phyloP scores from a whole-genome alignment of 2,888 invertebrate genomes.

The Osedax fenrisi region DNA sequence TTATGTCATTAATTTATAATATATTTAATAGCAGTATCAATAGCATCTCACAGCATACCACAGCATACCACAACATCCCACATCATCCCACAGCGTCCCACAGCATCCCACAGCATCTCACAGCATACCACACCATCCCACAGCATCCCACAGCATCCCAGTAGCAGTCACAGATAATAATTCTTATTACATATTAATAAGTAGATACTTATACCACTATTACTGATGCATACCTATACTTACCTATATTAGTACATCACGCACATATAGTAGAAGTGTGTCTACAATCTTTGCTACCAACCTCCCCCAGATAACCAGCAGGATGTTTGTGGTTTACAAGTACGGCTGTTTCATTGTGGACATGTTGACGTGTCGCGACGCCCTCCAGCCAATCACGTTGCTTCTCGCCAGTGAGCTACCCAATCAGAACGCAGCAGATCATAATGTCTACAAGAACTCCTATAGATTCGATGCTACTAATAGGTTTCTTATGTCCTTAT shows the following conservation, averaged over 20 bases:
- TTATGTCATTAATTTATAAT: too few species aligned
- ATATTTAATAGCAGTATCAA: too few species aligned
- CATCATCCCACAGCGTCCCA: too few species aligned
- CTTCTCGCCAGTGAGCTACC: constrained; percentile 47
- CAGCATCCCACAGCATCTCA: too few species aligned
- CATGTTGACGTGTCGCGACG: constrained; percentile 42
- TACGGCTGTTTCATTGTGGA: constrained; percentile 46
- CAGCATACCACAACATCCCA: too few species aligned
- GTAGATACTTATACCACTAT: background rate
- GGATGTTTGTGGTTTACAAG: constrained; percentile 47
- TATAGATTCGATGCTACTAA: constrained; percentile 46
- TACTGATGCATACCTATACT: background rate
- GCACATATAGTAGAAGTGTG: too few species aligned
- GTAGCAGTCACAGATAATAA: too few species aligned
- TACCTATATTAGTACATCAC: too few species aligned
- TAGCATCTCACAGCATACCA: too few species aligned
- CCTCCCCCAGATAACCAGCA: constrained; percentile 30
- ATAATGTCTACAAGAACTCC: constrained; percentile 46
- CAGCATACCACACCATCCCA: too few species aligned
- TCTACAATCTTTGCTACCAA: background rate
- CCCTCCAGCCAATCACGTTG: constrained; percentile 43
- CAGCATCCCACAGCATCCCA: too few species aligned
- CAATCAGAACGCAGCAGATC: constrained; percentile 40
- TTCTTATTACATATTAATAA: background rate
- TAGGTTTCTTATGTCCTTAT: too few species aligned